Conservation (phyloP, 1,140 invertebrate species). For the Cydia strobilella region DNA sequence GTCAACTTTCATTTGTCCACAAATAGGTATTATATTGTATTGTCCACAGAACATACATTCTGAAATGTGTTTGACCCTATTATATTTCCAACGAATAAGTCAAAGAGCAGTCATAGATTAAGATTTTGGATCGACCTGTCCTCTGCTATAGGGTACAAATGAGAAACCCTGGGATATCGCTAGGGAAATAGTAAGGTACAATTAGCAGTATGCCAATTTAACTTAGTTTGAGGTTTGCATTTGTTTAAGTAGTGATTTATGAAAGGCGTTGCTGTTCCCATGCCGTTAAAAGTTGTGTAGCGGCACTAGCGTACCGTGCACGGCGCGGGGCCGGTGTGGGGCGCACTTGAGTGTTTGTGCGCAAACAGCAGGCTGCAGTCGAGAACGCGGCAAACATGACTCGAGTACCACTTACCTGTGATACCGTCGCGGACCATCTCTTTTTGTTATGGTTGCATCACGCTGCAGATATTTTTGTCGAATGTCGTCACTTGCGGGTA, state of each 20-base stretch:
- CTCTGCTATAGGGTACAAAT: no score
- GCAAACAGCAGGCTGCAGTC: conserved; percentile 59
- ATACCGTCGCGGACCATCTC: conserved; percentile 42
- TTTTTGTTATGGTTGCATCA: conserved; percentile 39
- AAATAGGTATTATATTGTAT: no score
- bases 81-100: no score
- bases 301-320: not conserved
- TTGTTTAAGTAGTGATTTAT: not conserved
- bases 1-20: no score
- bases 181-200: not conserved
- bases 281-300: not conserved
- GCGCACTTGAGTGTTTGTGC: conserved; percentile 54
- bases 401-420: conserved; percentile 58
- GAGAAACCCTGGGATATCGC: no score
- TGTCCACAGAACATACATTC: no score
- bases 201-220: not conserved
- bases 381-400: conserved; percentile 65
- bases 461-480: conserved; percentile 7
- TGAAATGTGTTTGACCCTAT: no score
- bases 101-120: no score
- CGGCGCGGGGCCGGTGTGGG: conserved; percentile 28
- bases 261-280: not conserved
- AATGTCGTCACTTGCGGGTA: not conserved
- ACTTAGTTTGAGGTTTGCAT: not conserved
- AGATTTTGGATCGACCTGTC: no score